phyloP scores from a whole-genome alignment of 1,140 invertebrate genomes.

The Ceratina australensis region DNA sequence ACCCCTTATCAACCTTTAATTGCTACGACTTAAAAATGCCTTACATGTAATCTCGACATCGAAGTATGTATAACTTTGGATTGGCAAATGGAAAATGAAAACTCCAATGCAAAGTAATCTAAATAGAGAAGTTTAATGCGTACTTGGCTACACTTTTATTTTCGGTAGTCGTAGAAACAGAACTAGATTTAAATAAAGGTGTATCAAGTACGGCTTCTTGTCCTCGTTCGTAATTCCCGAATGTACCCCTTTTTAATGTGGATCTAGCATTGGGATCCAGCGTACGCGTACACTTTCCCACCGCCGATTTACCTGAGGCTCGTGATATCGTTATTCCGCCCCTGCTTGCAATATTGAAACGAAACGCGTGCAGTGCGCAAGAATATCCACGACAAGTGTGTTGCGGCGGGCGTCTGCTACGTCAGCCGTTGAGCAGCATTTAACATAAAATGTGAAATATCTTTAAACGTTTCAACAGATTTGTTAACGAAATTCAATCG shows the following conservation, averaged over 20 bases:
- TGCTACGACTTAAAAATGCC: too few species aligned
- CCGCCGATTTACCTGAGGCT: not conserved
- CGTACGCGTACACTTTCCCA: too few species aligned
- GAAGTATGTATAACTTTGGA: not conserved
- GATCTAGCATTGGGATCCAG: not conserved
- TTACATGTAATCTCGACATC: too few species aligned
- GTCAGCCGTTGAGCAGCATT: conserved; percentile 50
- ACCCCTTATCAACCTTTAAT: too few species aligned
- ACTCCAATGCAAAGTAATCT: not conserved
- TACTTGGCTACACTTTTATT: conserved; percentile 32
- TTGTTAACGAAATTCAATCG: not conserved
- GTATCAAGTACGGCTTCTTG: conserved; percentile 39
- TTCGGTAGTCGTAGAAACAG: not conserved
- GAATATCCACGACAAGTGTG: conserved; percentile 39
- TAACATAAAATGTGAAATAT: conserved; percentile 21
- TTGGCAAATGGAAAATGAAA: too few species aligned
- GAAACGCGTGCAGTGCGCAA: conserved; percentile 32
- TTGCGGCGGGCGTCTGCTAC: conserved; percentile 54
- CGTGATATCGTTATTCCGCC: conserved; percentile 15
- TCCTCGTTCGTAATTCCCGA: conserved; percentile 35
- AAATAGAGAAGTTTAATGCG: not conserved
- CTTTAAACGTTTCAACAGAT: not conserved
- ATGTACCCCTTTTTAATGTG: not conserved
- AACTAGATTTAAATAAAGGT: conserved; percentile 42
- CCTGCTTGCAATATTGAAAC: conserved; percentile 8